Base-by-base conservation (phyloP, 2,797 vertebrate genomes). In the Gymnodraco acuticeps region DNA sequence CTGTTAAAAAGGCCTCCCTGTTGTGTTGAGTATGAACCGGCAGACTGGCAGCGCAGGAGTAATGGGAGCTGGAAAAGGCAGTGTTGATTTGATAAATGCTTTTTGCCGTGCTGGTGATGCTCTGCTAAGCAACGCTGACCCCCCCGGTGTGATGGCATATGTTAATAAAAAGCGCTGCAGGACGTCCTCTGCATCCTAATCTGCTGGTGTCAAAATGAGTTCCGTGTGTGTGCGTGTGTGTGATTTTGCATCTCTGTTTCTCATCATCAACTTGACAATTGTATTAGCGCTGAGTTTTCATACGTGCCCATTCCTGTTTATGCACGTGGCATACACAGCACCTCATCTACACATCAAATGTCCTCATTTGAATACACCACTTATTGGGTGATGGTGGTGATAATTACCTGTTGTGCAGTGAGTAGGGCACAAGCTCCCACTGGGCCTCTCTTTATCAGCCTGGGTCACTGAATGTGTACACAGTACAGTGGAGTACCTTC, bases 291-390 rank as follows among this genome's bases (percentile, higher is more conserved):
- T n/a, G 55, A 47, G 16, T 27, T 64, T 52, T 42, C 67, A 59
- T 27, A 45, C 15, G 9, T 64, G n/a, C 63, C 64, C 51, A 38
- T 64, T 71, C 20, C 23, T 86, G 50, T 74, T 64, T 65, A 59
- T 67, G 67, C 58, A 50, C 41, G 54, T 62, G 73, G 73, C 83
- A 71, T 41, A 52, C 70, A 76, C 74, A 73, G 63, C 72, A 72
- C 42, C 76, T 84, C 73, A 93, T 94, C 86, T 93, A 82, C 91
- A 94, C 92, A 84, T 88, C 82, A 88, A 84, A 90, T 90, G 90
- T 79, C 61, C 66, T 87, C 70, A 90, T 94, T 93, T 91, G 73
- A 92, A 93, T 88, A 75, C 66, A 80, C 48, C 78, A 72, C 83
- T 91, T 84, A 79, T 67, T 78, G 77, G 72, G 55, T 78, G 88